phyloP scores from a whole-genome alignment of 1,140 invertebrate species.

The Bombus superbus region DNA sequence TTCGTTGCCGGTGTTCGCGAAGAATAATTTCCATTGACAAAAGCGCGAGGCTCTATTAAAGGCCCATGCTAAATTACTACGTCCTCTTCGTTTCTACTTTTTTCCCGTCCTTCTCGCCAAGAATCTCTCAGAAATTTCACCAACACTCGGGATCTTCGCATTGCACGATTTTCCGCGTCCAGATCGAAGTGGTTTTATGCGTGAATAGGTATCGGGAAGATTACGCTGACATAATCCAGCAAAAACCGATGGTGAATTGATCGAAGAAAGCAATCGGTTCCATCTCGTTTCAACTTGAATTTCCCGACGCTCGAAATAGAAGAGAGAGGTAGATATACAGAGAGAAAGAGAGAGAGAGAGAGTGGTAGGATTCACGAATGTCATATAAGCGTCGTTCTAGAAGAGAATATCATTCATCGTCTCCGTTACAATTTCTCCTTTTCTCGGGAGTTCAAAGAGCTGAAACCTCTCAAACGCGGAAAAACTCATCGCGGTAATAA shows the following conservation, averaged over 20 bases:
- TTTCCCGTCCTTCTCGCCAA: not conserved
- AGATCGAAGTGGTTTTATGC: not conserved
- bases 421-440: not conserved
- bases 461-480: not conserved
- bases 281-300: not conserved
- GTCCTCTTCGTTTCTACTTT: not conserved
- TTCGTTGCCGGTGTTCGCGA: not conserved
- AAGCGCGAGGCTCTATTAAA: constrained; percentile 6
- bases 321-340: not conserved
- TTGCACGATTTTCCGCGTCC: not conserved
- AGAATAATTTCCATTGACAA: constrained; percentile 1
- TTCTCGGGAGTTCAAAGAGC: not conserved
- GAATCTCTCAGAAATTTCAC: not conserved
- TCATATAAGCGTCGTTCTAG: too few species aligned
- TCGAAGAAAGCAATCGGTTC: not conserved
- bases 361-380: too few species aligned
- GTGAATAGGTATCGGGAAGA: not conserved
- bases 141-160: not conserved
- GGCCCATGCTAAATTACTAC: constrained; percentile 14
- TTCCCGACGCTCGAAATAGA: not conserved
- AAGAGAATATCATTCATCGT: not conserved
- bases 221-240: not conserved
- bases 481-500: not conserved
- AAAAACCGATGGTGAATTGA: not conserved
- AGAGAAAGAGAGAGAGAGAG: too few species aligned